Evolutionary conservation across 2,888 invertebrate genomes (phyloP).

Genomic region (Adelphocoris suturalis): DNA sequence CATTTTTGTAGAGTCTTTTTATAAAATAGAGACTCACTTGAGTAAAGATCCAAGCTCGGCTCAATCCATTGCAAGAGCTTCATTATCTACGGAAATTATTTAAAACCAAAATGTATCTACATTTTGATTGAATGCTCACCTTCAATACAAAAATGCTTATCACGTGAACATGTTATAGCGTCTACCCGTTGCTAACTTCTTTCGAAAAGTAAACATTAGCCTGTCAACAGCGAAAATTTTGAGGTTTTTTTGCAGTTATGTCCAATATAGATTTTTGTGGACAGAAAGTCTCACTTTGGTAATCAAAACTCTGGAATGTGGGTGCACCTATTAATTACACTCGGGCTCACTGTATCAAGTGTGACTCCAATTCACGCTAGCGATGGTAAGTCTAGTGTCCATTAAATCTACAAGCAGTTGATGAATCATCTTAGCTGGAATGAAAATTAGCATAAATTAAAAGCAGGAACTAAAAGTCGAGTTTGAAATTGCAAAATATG

Average conservation of each 20-base stretch:
- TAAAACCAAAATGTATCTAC: no score
- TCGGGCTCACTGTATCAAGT: not conserved
- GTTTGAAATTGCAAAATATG: no score
- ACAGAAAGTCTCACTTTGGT: not conserved
- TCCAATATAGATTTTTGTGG: not conserved
- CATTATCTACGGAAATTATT: no score
- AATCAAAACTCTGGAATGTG: constrained; percentile 39
- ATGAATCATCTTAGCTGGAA: no score
- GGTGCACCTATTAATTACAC: not conserved
- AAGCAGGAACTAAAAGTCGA: no score
- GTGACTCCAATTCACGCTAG: not conserved
- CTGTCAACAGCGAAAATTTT: constrained; percentile 16
- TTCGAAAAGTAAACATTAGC: not conserved
- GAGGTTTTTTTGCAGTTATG: not conserved
- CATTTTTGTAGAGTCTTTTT: no score
- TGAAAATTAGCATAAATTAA: no score
- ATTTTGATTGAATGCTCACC: no score
- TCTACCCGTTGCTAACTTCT: not conserved
- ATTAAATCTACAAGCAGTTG: no score
- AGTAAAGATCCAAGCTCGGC: no score
- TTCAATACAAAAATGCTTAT: not conserved
- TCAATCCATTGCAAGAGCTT: no score
- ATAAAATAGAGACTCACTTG: no score
- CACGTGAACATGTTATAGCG: not conserved
- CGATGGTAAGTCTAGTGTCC: not conserved